Conservation (phyloP, 1,140 invertebrate genomes). For the Diprion similis region DNA sequence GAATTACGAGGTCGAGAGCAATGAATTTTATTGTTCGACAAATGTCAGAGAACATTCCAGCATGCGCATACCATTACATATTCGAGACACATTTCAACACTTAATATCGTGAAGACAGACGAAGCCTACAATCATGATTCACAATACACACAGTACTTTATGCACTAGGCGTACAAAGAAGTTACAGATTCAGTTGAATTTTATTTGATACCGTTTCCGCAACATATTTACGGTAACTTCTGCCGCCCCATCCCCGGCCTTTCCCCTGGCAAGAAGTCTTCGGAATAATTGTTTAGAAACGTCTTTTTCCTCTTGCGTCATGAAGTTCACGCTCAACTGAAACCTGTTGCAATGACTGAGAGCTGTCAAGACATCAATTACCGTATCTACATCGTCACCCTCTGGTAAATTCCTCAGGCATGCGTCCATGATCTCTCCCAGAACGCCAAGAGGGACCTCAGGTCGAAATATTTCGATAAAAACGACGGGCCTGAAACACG, state of each 20-base stretch:
- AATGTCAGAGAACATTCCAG: too few species aligned
- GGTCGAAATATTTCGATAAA: slow-evolving; percentile 33
- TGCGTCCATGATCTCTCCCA: slow-evolving; percentile 37
- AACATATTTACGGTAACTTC: neutral
- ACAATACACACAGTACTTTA: too few species aligned
- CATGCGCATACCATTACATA: too few species aligned
- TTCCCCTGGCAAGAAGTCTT: slow-evolving; percentile 21
- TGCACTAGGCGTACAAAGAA: too few species aligned
- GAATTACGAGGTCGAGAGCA: too few species aligned
- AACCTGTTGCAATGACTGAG: slow-evolving; percentile 47
- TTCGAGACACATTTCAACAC: too few species aligned
- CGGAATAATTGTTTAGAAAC: slow-evolving; percentile 33
- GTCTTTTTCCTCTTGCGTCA: slow-evolving; percentile 32
- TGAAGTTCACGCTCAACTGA: slow-evolving; percentile 37
- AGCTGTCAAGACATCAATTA: slow-evolving; percentile 40
- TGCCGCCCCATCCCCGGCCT: neutral
- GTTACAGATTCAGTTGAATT: neutral
- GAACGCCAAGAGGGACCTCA: slow-evolving; percentile 41
- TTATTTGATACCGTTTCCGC: neutral
- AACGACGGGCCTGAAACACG: slow-evolving; percentile 31
- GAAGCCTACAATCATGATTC: too few species aligned
- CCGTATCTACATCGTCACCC: slow-evolving; percentile 16
- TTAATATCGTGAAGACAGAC: too few species aligned
- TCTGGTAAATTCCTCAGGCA: slow-evolving; percentile 19
- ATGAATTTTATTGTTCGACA: too few species aligned